These are phyloP conservation scores for Tuberolachnus salignus DNA, from an alignment of 2,888 invertebrate genomes.

Conservation along the genomic window DNA sequence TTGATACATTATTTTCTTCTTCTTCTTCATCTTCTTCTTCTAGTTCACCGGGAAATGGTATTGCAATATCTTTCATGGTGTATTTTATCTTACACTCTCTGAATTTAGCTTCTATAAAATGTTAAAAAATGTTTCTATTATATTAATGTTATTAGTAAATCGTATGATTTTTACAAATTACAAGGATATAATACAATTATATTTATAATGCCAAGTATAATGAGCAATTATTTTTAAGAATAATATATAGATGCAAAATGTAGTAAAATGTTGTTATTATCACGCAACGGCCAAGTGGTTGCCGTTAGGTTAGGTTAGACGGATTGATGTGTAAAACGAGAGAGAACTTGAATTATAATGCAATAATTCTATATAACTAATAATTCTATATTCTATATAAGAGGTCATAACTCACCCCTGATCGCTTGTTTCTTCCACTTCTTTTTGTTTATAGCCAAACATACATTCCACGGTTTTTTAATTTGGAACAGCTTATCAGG, in stretches of 20 bases:
- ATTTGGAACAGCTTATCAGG: constrained; percentile 62
- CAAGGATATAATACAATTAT: not conserved
- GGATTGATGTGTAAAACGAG: too few species aligned
- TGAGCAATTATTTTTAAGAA: not conserved
- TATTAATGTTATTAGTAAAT: not conserved
- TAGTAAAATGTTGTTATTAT: not conserved
- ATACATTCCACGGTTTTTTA: constrained; percentile 79
- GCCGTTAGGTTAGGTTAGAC: too few species aligned
- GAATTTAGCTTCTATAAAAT: constrained; percentile 33
- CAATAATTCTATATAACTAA: too few species aligned
- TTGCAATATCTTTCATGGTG: constrained; percentile 36
- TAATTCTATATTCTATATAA: too few species aligned
- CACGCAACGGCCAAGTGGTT: not conserved
- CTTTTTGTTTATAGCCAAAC: constrained; percentile 78
- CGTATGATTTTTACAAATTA: not conserved
- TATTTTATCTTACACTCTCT: constrained; percentile 31
- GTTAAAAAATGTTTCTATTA: not conserved
- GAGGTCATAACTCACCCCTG: constrained; percentile 68
- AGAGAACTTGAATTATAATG: too few species aligned
- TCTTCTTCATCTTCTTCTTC: not conserved
- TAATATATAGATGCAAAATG: not conserved
- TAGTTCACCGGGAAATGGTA: constrained; percentile 22
- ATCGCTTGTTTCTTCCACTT: constrained; percentile 84
- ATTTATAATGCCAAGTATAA: not conserved
- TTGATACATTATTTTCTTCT: not conserved